These are phyloP conservation scores for Oryzias melastigma DNA, from an alignment of 2,113 vertebrate genomes.

Conservation along the genomic window DNA sequence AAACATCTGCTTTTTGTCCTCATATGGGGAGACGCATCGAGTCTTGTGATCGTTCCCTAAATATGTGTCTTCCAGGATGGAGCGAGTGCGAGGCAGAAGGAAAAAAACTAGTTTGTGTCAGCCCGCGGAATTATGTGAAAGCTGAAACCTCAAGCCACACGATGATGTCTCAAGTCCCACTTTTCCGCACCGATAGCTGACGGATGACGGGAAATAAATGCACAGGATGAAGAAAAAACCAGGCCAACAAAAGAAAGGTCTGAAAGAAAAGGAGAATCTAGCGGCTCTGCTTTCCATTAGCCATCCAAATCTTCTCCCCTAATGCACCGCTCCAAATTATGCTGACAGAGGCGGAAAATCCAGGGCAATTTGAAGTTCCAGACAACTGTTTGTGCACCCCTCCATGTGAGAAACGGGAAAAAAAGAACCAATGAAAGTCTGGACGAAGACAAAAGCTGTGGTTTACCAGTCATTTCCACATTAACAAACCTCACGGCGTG, in stretches of 20 bases:
- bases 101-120: slow-evolving; percentile 38
- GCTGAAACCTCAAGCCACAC: slow-evolving; percentile 77
- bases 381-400: slow-evolving; percentile 64
- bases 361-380: slow-evolving; percentile 63
- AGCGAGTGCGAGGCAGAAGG: slow-evolving; percentile 28
- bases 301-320: slow-evolving; percentile 70
- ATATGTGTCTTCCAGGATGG: slow-evolving; percentile 32
- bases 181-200: slow-evolving; percentile 67
- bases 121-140: slow-evolving; percentile 76
- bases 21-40: slow-evolving; percentile 37
- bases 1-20: slow-evolving; percentile 59
- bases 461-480: slow-evolving; percentile 34
- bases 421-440: slow-evolving; percentile 28
- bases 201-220: slow-evolving; percentile 44
- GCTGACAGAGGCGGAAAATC: slow-evolving; percentile 77
- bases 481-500: slow-evolving; percentile 12
- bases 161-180: slow-evolving; percentile 60
- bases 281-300: slow-evolving; percentile 80
- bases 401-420: slow-evolving; percentile 28
- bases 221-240: slow-evolving; percentile 44
- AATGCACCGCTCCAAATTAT: slow-evolving; percentile 73
- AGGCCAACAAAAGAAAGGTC: slow-evolving; percentile 28
- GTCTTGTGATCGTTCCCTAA: slow-evolving; percentile 62
- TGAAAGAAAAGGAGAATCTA: slow-evolving; percentile 30
- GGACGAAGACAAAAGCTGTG: slow-evolving; percentile 14